Base-by-base conservation (phyloP, 2,113 vertebrate genomes). In the Rhea americana region DNA sequence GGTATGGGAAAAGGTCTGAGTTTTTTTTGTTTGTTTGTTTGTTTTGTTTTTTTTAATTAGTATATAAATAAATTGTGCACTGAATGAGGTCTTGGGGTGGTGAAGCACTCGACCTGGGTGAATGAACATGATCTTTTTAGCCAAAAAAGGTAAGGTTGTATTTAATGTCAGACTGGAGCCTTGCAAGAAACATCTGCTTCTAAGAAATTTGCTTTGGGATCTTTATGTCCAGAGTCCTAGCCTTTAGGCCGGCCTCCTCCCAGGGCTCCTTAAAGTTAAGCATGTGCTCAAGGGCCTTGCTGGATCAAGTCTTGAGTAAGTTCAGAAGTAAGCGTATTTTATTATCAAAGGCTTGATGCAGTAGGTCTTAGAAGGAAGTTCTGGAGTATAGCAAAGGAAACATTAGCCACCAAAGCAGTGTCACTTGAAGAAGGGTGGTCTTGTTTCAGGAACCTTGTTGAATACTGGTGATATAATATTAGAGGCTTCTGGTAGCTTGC, bases 251-350 rank as follows among this genome's bases (percentile, higher is more conserved):
- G 58, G 43, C 30, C 15, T 8, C 43, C 9, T 8, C 24, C 21
- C 18, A 63, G 47, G 8, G 15, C 17, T 37, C 79, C 47, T 63
- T 45, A 61, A 45, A 85, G 3, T 3, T 17, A 45, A 21, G 22
- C 3, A 16, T 4, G 30, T 74, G 11, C 56, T 71, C 2, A 25
- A 51, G 16, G 6, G 35, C 28, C 51, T 11, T n/a, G 8, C 5
- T 47, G 19, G 24, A 43, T 55, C 21, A 61, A 47, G n/a, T 25
- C n/a, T 68, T 41, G 37, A n/a, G 20, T 71, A 86, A 63, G 74
- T 1, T 1, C 6, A 53, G 65, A 56, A 28, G 19, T 28, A 61
- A 19, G 5, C 53, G 17, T 0, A 2, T 17, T 77, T 35, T 61
- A 2, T 50, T 71, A 14, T 20, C 50, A 35, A 53, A 67, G 78